Evolutionary conservation across 2,888 invertebrate genomes (phyloP).

Genomic region (Sipha maydis): DNA sequence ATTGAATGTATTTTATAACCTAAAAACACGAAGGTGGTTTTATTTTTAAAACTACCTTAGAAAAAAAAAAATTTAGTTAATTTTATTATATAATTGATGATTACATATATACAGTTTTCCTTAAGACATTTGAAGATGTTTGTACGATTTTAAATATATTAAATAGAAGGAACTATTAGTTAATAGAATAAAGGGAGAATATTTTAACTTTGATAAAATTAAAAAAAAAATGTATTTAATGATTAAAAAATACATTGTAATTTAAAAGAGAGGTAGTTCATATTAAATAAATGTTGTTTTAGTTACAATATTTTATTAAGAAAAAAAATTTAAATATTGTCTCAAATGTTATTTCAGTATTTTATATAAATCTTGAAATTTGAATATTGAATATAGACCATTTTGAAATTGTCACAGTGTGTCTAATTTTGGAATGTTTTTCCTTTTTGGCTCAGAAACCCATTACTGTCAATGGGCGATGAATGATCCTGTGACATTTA

Average conservation of each 20-base stretch:
- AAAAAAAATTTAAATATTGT: not conserved
- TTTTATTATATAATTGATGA: not conserved
- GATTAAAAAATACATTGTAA: too few relatives aligned
- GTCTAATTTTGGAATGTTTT: conserved; percentile 54
- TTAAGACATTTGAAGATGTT: not conserved
- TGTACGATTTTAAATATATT: not conserved
- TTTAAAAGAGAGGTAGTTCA: too few relatives aligned
- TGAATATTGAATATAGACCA: not conserved
- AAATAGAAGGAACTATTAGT: not conserved
- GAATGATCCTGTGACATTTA: conserved; percentile 48
- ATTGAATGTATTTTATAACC: conserved; percentile 34
- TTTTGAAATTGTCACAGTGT: not conserved
- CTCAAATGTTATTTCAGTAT: not conserved
- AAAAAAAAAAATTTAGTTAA: conserved; percentile 5
- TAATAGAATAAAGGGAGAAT: too few relatives aligned
- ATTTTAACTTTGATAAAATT: too few relatives aligned
- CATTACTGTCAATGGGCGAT: conserved; percentile 7
- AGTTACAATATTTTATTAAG: not conserved
- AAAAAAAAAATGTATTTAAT: too few relatives aligned
- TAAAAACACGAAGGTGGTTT: conserved; percentile 41
- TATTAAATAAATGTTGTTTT: too few relatives aligned
- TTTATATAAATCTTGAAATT: conserved; percentile 3
- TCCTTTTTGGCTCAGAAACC: conserved; percentile 44
- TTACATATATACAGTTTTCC: not conserved
- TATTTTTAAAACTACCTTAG: conserved; percentile 1